Conservation (phyloP, 1,140 invertebrate genomes). For the Notospermus geniculatus region DNA sequence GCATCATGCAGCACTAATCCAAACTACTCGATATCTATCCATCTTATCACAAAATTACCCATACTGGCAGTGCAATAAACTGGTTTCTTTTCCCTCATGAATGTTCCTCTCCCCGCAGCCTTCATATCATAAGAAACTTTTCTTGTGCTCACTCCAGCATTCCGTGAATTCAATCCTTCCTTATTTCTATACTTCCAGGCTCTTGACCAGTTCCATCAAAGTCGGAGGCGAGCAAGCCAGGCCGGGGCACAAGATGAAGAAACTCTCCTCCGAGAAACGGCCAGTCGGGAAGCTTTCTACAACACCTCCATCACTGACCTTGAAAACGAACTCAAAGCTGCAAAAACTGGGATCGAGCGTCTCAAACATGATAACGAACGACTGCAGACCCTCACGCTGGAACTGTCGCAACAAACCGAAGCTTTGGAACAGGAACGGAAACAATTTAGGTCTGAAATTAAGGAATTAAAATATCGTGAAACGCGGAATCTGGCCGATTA, state of each 20-base stretch:
- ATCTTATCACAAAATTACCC: too few relatives aligned
- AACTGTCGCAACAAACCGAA: slow-evolving; percentile 76
- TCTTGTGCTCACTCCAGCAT: too few relatives aligned
- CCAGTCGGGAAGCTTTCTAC: slow-evolving; percentile 86
- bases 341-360: slow-evolving; percentile 44
- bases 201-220: slow-evolving; percentile 89
- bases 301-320: slow-evolving; percentile 86
- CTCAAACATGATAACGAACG: slow-evolving; percentile 15
- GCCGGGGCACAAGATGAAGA: slow-evolving; percentile 98
- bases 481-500: slow-evolving; percentile 87
- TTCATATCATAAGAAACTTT: too few relatives aligned
- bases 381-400: slow-evolving; percentile 22
- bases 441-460: slow-evolving; percentile 77
- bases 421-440: slow-evolving; percentile 69
- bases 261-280: slow-evolving; percentile 86
- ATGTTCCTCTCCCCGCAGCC: too few relatives aligned
- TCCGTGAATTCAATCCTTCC: too few relatives aligned
- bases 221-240: slow-evolving; percentile 84
- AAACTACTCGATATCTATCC: too few relatives aligned
- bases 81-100: too few relatives aligned
- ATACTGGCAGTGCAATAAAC: too few relatives aligned
- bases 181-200: slow-evolving; percentile 66
- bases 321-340: slow-evolving; percentile 73
- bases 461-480: slow-evolving; percentile 89
- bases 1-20: too few relatives aligned